These are phyloP conservation scores for Torymus auratus DNA, from an alignment of 2,888 invertebrate genomes.

Conservation along the genomic window DNA sequence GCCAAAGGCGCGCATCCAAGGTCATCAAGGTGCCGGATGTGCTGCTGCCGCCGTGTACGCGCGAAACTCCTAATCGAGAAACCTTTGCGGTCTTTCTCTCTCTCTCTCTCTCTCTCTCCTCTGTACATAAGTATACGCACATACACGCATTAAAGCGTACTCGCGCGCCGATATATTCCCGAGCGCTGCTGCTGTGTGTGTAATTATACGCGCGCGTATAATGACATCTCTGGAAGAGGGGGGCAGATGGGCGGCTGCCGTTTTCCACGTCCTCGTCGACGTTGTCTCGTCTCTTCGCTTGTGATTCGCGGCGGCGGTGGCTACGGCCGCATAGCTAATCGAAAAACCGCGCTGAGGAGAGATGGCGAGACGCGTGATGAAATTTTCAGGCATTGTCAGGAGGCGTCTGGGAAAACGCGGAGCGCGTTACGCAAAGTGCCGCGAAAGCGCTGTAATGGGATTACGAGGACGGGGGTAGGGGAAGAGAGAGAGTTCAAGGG, in stretches of 20 bases:
- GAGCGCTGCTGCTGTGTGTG: conserved; percentile 12
- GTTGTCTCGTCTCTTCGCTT: no score
- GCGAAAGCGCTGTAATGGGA: no score
- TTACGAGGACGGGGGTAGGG: no score
- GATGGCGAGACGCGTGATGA: background rate
- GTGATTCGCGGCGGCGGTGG: no score
- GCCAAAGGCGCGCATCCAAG: conserved; percentile 42
- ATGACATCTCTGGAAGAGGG: conserved; percentile 30
- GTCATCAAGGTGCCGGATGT: conserved; percentile 51
- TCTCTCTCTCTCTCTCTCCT: no score
- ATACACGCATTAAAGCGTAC: conserved; percentile 15
- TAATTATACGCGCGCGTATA: conserved; percentile 31
- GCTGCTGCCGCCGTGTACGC: background rate
- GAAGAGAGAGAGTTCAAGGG: no score
- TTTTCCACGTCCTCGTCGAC: background rate
- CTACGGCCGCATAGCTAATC: no score
- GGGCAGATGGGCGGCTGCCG: background rate
- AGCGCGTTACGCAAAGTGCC: no score
- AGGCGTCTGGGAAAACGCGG: background rate
- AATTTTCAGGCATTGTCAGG: conserved; percentile 13
- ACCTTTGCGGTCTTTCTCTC: conserved; percentile 19
- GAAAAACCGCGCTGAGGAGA: no score
- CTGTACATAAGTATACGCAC: background rate
- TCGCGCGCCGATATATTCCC: conserved; percentile 19
- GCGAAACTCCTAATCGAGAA: conserved; percentile 54